A percentile compares a stretch with the other conserved stretches of the same genome.
phyloP scores from a whole-genome alignment of 2,797 vertebrate species.

The Enteromius afrohamiltoni region DNA sequence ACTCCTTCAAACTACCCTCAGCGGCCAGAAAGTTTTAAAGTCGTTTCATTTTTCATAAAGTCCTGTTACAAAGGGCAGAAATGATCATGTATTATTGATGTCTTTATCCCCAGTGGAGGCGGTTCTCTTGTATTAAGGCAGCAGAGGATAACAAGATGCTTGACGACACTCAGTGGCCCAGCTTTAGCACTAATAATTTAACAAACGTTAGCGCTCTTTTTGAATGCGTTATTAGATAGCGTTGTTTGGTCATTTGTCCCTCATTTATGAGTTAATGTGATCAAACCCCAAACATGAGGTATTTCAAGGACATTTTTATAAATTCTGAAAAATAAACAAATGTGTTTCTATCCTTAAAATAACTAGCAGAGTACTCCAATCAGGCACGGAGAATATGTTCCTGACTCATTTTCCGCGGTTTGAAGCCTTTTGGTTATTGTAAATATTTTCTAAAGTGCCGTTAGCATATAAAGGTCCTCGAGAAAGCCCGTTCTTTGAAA shows the following conservation, averaged over 20 bases:
- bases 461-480: neutral
- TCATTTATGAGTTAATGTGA: neutral
- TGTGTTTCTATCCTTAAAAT: neutral
- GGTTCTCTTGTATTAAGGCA: slow-evolving; percentile 15
- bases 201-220: neutral
- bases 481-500: neutral
- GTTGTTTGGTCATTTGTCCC: neutral
- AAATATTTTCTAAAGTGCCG: neutral
- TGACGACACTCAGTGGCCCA: neutral
- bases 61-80: slow-evolving; percentile 17
- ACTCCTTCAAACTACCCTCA: neutral
- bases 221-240: neutral
- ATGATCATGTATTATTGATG: slow-evolving; percentile 25
- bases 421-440: slow-evolving; percentile 11
- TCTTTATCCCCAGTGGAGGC: neutral
- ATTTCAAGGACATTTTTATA: neutral
- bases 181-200: neutral
- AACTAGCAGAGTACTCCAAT: neutral
- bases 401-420: neutral
- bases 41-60: slow-evolving; percentile 8
- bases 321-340: neutral
- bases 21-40: slow-evolving; percentile 14
- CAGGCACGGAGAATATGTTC: neutral
- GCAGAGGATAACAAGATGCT: neutral
- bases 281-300: neutral